Percentiles rank a stretch among this genome's conserved stretches.
These are phyloP conservation scores for Bagarius yarrelli DNA, from an alignment of 2,113 vertebrate species.

Conservation along the genomic window DNA sequence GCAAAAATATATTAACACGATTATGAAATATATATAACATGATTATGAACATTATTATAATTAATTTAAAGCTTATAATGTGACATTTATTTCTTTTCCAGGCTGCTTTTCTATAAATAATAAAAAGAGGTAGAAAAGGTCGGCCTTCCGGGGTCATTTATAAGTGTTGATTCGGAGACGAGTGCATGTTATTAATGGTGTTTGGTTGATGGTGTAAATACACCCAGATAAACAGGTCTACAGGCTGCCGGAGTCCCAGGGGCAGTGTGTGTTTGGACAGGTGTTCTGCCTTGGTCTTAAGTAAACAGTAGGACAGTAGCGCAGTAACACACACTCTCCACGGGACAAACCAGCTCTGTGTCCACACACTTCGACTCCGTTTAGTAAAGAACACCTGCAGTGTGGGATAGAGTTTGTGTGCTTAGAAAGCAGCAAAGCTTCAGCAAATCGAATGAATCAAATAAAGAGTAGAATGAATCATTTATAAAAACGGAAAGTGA, in stretches of 20 bases:
- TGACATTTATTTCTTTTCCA: neutral
- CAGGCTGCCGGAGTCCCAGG: slow-evolving; percentile 29
- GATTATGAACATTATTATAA: no score
- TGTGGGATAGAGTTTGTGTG: neutral
- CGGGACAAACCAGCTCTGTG: neutral
- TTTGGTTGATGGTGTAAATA: slow-evolving; percentile 19
- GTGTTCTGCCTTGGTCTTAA: slow-evolving; percentile 44
- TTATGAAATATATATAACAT: no score
- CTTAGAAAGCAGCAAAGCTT: no score
- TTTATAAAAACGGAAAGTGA: no score
- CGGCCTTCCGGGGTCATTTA: neutral
- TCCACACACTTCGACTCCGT: neutral
- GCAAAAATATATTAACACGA: no score
- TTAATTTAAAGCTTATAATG: neutral
- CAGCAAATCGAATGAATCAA: neutral
- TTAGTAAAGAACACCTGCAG: slow-evolving; percentile 7
- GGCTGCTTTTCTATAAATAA: neutral
- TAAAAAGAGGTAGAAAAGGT: no score
- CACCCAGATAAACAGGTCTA: slow-evolving; percentile 26
- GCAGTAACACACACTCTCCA: slow-evolving; percentile 1
- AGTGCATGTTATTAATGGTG: slow-evolving; percentile 2
- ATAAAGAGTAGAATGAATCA: neutral
- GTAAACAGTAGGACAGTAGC: slow-evolving; percentile 43
- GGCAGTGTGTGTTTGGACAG: slow-evolving; percentile 47
- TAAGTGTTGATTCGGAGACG: neutral